These are phyloP conservation scores for Oostethus manadensis DNA, from an alignment of 2,113 vertebrate genomes.

Conservation along the genomic window DNA sequence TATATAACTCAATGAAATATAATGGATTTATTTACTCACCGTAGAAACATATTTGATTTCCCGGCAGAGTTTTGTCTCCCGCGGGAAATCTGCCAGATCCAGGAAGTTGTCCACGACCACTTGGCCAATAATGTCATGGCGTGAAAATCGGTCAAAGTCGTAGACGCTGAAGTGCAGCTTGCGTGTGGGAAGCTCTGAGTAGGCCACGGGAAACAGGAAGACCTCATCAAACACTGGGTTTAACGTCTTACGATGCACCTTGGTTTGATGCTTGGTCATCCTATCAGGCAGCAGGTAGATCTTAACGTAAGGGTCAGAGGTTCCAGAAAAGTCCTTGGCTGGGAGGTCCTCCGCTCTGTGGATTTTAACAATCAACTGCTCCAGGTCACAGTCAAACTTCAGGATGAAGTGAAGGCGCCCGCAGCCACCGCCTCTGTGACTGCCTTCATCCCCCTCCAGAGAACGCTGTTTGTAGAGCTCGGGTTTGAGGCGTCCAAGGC, in stretches of 20 bases:
- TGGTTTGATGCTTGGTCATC: slow-evolving; percentile 98
- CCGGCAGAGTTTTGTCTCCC: slow-evolving; percentile 91
- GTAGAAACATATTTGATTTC: slow-evolving; percentile 95
- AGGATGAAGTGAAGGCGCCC: slow-evolving; percentile 92
- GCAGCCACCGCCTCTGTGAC: slow-evolving; percentile 78
- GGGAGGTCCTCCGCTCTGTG: slow-evolving; percentile 94
- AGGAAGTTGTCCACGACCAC: slow-evolving; percentile 98
- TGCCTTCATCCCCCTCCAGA: slow-evolving; percentile 82
- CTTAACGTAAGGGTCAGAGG: slow-evolving; percentile 97
- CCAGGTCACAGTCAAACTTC: slow-evolving; percentile 93
- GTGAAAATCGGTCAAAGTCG: slow-evolving; percentile 97
- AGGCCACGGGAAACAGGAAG: slow-evolving; percentile 95
- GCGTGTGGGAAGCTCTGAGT: slow-evolving; percentile 87
- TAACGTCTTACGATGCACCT: slow-evolving; percentile 96
- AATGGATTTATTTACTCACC: slow-evolving; percentile 74
- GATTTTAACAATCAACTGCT: slow-evolving; percentile 98
- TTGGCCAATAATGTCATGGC: slow-evolving; percentile 96
- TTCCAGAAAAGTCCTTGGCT: slow-evolving; percentile 97
- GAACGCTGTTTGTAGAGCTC: slow-evolving; percentile 97
- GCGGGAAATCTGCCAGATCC: slow-evolving; percentile 95
- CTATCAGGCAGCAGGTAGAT: slow-evolving; percentile 96
- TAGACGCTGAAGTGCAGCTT: slow-evolving; percentile 98
- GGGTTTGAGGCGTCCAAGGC: slow-evolving; percentile 87
- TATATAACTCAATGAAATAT: not conserved
- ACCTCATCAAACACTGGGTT: slow-evolving; percentile 98